A percentile compares a stretch with the other conserved stretches of the same genome.
These are phyloP conservation scores for Atta cephalotes DNA, from an alignment of 1,140 invertebrate genomes.

Conservation along the genomic window DNA sequence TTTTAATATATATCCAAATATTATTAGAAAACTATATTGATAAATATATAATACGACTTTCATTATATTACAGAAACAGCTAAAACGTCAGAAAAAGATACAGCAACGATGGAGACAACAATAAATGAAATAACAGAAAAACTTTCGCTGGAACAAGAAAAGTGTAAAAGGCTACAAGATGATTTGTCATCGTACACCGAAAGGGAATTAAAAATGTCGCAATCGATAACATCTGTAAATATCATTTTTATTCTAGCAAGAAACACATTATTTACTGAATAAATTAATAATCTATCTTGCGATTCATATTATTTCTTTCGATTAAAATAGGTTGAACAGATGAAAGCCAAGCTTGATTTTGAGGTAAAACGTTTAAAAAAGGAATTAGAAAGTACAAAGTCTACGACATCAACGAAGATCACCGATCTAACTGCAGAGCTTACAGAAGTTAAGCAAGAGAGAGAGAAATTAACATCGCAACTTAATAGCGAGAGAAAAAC, in stretches of 20 bases:
- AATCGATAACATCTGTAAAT: constrained; percentile 81
- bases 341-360: constrained; percentile 79
- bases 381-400: constrained; percentile 82
- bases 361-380: constrained; percentile 82
- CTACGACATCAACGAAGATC: constrained; percentile 82
- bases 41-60: constrained; percentile 18
- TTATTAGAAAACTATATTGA: background rate
- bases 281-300: constrained; percentile 29
- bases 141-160: constrained; percentile 82
- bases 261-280: background rate
- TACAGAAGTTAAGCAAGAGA: constrained; percentile 87
- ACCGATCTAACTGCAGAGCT: constrained; percentile 86
- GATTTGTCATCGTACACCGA: constrained; percentile 81
- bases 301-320: background rate
- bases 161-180: constrained; percentile 83
- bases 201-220: constrained; percentile 81
- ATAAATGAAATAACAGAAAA: constrained; percentile 82
- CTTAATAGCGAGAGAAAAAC: constrained; percentile 79
- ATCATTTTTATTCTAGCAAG: constrained; percentile 26
- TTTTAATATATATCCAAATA: background rate
- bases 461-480: constrained; percentile 88
- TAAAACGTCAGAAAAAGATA: constrained; percentile 81
- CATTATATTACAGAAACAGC: constrained; percentile 74
- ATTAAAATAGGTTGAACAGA: constrained; percentile 79
- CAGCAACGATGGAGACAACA: constrained; percentile 79